Percentiles rank a stretch among this genome's conserved stretches.
Evolutionary conservation across 1,140 invertebrate genomes (phyloP).

Genomic region (Drosophila arawakana): DNA sequence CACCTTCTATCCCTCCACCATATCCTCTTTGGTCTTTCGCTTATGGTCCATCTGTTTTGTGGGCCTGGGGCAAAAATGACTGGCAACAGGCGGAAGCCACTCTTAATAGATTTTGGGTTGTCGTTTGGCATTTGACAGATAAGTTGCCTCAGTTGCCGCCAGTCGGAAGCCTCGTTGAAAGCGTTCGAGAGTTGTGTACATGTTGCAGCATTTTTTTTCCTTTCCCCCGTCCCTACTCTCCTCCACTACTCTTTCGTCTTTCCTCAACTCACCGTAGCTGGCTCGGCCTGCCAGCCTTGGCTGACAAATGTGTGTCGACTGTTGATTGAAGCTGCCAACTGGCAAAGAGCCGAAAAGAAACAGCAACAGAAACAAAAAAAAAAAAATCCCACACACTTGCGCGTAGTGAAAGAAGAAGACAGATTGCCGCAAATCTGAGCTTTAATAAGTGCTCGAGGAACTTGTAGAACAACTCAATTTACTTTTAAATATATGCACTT

Average conservation of each 20-base stretch:
- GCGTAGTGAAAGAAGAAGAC: slow-evolving; percentile 1
- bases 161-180: slow-evolving; percentile 33
- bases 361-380: neutral
- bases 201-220: slow-evolving; percentile 42
- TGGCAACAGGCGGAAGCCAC: slow-evolving; percentile 57
- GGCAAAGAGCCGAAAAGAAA: slow-evolving; percentile 27
- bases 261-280: too few relatives aligned
- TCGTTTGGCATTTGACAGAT: slow-evolving; percentile 64
- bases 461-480: slow-evolving; percentile 41
- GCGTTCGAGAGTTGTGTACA: slow-evolving; percentile 40
- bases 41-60: slow-evolving; percentile 22
- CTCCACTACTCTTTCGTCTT: neutral
- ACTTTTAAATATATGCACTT: slow-evolving; percentile 16
- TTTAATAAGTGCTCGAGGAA: slow-evolving; percentile 38
- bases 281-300: neutral
- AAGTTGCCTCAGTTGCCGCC: slow-evolving; percentile 38
- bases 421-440: slow-evolving; percentile 38
- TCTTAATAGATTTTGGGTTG: slow-evolving; percentile 64
- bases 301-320: slow-evolving; percentile 56
- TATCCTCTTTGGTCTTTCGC: neutral
- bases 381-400: slow-evolving; percentile 1
- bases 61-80: slow-evolving; percentile 18
- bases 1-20: neutral
- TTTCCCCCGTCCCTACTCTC: neutral
- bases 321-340: slow-evolving; percentile 52